Base-by-base conservation (phyloP, 2,797 vertebrate species). In the Dicrostonyx torquatus region DNA sequence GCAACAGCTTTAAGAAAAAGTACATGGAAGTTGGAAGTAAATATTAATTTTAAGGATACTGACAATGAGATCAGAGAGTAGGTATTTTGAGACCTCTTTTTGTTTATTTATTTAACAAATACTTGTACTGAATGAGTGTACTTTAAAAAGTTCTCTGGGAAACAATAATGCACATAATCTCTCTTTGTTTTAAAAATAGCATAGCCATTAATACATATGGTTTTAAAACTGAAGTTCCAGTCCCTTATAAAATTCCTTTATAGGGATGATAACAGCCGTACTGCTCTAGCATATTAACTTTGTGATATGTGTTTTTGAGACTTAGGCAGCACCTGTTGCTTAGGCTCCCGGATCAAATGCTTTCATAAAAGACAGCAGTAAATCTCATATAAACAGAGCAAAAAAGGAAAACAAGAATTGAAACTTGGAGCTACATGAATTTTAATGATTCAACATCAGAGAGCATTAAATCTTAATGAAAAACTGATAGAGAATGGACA, bases 61-160 rank as follows among this genome's bases (percentile, higher is more conserved):
- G n/a, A 64, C 64, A 87, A 43, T 62, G 10, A 40, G 75, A n/a
- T 45, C 34, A 60, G 29, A 6, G 50, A 70, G 9, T 40, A 48
- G 37, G 5, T 31, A 77, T 90, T 94, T 82, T 87, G 53, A 93
- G 8, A 34, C 13, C 62, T 76, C 7, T 24, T 34, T 70, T 60
- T 82, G 26, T 37, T n/a, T 53, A 86, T 91, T 94, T 62, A 58
- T 40, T 87, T 75, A 94, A 66, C 37, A 93, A 50, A 34, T 60
- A 12, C 48, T 43, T 78, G 88, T 93, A 77, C 1, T 84, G 29
- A 79, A 79, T 87, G 31, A 66, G 1, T 40, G 24, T 9, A 34
- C 5, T 82, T 26, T 5, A 77, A 29, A 40, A 55, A 80, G 48
- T 15, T 9, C 2, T 20, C 87, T 87, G 45, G 34, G 50, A 87